These are phyloP conservation scores for Calyptomena viridis DNA, from an alignment of 2,113 vertebrate species.

Conservation along the genomic window DNA sequence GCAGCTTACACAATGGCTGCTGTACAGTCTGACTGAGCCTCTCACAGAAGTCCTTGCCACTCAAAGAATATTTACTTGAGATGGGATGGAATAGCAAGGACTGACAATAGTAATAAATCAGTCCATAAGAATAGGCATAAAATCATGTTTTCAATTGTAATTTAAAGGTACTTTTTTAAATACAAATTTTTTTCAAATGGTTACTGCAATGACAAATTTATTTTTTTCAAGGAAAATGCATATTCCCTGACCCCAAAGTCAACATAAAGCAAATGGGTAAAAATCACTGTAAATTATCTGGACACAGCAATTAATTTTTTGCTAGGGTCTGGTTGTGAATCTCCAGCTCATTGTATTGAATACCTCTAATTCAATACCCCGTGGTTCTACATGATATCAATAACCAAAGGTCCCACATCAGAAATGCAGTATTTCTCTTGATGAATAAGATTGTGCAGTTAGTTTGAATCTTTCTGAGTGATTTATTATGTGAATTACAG, in stretches of 20 bases:
- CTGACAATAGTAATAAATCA: background rate
- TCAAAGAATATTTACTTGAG: background rate
- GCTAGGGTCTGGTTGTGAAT: background rate
- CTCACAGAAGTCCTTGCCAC: background rate
- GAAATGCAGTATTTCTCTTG: background rate
- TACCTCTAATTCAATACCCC: background rate
- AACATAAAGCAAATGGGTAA: background rate
- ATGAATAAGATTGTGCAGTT: background rate
- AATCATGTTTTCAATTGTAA: background rate
- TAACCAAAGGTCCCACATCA: background rate
- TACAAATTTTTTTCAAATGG: background rate
- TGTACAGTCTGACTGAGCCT: background rate
- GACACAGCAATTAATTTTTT: background rate
- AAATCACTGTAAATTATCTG: background rate
- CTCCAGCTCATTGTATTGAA: background rate
- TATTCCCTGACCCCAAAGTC: background rate
- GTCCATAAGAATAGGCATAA: background rate
- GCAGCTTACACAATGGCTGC: background rate
- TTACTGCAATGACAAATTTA: background rate
- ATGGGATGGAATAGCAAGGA: too few species aligned
- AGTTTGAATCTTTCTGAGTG: background rate
- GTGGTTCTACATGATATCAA: background rate
- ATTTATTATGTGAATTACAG: background rate
- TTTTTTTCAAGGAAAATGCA: background rate
- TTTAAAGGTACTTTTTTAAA: background rate